Evolutionary conservation across 2,113 vertebrate genomes (phyloP).

Genomic region (Uropsilus gracilis): DNA sequence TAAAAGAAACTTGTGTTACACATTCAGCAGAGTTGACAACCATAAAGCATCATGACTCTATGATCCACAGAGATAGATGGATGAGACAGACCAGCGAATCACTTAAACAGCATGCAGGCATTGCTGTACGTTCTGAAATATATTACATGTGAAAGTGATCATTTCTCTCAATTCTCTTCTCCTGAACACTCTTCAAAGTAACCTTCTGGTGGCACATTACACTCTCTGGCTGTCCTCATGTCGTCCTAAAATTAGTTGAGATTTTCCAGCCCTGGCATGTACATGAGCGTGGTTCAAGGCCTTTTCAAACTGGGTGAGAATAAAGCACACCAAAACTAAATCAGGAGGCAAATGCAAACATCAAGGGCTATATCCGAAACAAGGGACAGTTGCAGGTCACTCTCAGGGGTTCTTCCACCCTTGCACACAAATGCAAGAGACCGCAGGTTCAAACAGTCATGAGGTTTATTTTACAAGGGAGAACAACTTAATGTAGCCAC

Average conservation of each 20-base stretch:
- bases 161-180: not conserved
- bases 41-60: constrained; percentile 20
- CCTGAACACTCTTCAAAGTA: not conserved
- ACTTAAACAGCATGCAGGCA: not conserved
- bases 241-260: not conserved
- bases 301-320: too few species aligned
- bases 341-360: too few species aligned
- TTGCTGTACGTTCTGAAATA: not conserved
- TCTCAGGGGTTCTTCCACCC: too few species aligned
- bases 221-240: not conserved
- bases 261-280: not conserved
- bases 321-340: too few species aligned
- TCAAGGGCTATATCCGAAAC: too few species aligned
- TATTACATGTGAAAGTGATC: not conserved
- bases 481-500: too few species aligned
- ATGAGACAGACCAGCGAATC: not conserved
- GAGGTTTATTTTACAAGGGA: too few species aligned
- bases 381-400: too few species aligned
- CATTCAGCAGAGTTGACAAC: not conserved
- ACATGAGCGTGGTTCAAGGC: not conserved
- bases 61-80: not conserved
- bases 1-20: constrained; percentile 37
- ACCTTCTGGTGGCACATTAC: not conserved
- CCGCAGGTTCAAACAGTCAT: too few species aligned
- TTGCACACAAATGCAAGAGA: too few species aligned